These are phyloP conservation scores for Labia minor DNA, from an alignment of 2,888 invertebrate genomes.

Conservation along the genomic window DNA sequence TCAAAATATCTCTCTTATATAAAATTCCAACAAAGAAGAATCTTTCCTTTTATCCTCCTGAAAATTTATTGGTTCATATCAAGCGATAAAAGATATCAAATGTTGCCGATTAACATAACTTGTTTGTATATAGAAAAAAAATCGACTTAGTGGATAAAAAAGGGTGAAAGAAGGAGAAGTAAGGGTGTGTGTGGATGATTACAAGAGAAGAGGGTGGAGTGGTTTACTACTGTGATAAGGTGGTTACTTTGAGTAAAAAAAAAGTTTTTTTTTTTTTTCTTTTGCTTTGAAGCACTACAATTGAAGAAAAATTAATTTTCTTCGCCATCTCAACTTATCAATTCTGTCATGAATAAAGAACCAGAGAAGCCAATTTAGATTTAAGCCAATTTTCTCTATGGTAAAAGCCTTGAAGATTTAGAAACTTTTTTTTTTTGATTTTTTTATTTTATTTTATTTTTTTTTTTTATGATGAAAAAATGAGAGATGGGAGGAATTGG, in stretches of 20 bases:
- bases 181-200: background rate
- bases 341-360: constrained; percentile 13
- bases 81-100: background rate
- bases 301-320: constrained; percentile 7
- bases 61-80: constrained; percentile 3
- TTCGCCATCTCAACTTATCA: constrained; percentile 1
- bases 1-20: background rate
- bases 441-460: too few relatives aligned
- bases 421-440: background rate
- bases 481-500: too few relatives aligned
- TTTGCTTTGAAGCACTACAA: constrained; percentile 7
- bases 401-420: background rate
- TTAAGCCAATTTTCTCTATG: background rate
- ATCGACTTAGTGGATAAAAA: background rate
- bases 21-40: background rate
- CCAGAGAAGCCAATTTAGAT: constrained; percentile 5
- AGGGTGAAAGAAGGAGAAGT: background rate
- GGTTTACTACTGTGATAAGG: too few relatives aligned
- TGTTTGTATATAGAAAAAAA: background rate
- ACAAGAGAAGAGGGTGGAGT: background rate
- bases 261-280: background rate
- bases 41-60: background rate
- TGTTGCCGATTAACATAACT: background rate
- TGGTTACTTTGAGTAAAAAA: background rate
- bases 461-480: too few relatives aligned